Evolutionary conservation across 2,888 invertebrate species (phyloP), one percentile per base, ranked within the genome.

Genomic region (Tanypteryx hageni): DNA sequence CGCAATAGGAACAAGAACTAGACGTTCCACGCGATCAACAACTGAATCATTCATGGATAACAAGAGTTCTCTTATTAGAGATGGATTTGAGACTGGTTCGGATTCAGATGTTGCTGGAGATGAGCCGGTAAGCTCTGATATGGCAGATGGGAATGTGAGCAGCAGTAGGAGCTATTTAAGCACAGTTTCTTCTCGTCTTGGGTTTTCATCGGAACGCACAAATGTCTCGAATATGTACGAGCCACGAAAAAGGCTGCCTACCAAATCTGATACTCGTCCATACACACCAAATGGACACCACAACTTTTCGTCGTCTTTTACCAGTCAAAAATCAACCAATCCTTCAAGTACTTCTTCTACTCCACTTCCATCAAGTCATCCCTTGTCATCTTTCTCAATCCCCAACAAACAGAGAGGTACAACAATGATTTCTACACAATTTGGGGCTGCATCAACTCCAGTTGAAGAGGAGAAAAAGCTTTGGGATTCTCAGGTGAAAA

Each of bases 21-120:
- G 89, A 64, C 95, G 96, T 83, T 95, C 96, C 0, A 96, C 96
- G 7, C 95, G 95, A 92, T 96, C 96, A 0, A 95, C 95, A 82
- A 95, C 95, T 0, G 93, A 94, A 10, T 93, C 94, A 0, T 95
- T 95, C 18, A 94, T 94, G 0, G 93, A 93, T 0, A 95, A 96
- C 10, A 95, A 44, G 58, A 27, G 18, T n/a, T 64, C 89, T 44
- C 64, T 61, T 14, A 59, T 31, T 31, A 89, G 95, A 92, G 97
- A 97, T 93, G 97, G 96, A 89, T 96, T 96, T 93, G 97, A 97
- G 94, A 97, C 97, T 0, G 97, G 97, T 11, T 97, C 97, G 0
- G 97, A 97, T 94, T 97, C 97, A 56, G 97, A 97, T 94, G 96
- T 97, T 7, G 93, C 94, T 81, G 93, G 89, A 11, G 89, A 89